Evolutionary conservation across 1,140 invertebrate genomes (phyloP).

Genomic region (Drosophila lini): DNA sequence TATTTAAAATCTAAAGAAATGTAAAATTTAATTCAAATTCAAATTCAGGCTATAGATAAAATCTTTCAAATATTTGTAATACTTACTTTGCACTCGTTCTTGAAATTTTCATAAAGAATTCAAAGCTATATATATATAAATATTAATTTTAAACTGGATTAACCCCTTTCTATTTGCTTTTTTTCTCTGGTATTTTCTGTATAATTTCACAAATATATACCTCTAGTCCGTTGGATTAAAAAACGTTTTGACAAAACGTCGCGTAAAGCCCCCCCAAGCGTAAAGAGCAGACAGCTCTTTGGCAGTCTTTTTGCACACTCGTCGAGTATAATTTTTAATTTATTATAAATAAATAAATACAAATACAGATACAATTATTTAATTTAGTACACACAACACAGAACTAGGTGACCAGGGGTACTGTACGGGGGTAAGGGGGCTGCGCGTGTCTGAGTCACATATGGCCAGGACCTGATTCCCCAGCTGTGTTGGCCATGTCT

Average conservation of each 20-base stretch:
- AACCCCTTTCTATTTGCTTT: background rate
- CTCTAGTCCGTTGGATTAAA: constrained; percentile 52
- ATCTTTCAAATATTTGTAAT: no score
- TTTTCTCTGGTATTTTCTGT: constrained; percentile 11
- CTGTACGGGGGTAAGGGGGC: constrained; percentile 9
- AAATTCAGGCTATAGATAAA: no score
- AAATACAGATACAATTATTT: constrained; percentile 64
- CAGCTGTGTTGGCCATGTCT: constrained; percentile 4
- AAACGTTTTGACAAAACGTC: constrained; percentile 76
- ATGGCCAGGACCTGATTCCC: background rate
- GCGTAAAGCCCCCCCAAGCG: constrained; percentile 29
- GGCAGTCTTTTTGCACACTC: constrained; percentile 29
- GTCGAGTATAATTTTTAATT: constrained; percentile 66
- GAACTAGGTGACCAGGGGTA: constrained; percentile 30
- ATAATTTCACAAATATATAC: constrained; percentile 45
- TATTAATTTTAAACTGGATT: background rate
- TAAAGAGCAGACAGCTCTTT: constrained; percentile 17
- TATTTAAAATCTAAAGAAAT: background rate
- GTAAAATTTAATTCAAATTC: background rate
- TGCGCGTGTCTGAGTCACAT: background rate
- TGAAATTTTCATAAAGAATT: background rate
- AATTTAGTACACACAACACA: constrained; percentile 49
- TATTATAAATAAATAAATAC: constrained; percentile 81
- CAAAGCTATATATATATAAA: background rate
- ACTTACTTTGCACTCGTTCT: background rate